Evolutionary conservation across 2,113 vertebrate species (phyloP), one percentile per base, ranked within the genome.

Genomic region (Herpailurus yagouaroundi): DNA sequence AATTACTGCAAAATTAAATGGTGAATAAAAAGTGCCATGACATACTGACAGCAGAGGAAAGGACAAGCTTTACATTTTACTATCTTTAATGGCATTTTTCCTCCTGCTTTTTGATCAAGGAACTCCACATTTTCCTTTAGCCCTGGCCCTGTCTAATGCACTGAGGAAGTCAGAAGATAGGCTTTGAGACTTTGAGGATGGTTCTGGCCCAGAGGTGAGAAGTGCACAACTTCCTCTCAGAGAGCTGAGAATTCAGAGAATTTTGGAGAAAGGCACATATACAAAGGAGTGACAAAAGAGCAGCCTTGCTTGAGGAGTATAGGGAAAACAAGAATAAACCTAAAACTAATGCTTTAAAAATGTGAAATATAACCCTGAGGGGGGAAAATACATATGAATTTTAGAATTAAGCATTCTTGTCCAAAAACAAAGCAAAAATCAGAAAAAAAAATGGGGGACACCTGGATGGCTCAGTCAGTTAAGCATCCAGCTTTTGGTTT

Each of bases 401-500:
- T 91, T 21, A 57, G 15, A 91, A 77, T 68, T 77, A 92, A 80
- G 1, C 4, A 85, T 71, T 66, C 4, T 5, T 76, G 64, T 50
- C 15, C 41, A n/a, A 13, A 73, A 91, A n/a, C n/a, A 91, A 95
- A 96, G 15, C 36, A 95, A 96, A 93, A 91, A 9, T 36, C 21
- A 89, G 64, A 50, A 27, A 66, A 91, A 64, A 50, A 50, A 13
- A 11, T 1, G 57, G 21, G 57, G 57, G 57, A 38, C 8, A 8
- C 57, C 57, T 60, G 57, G 57, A 21, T 60, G 21, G 57, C 57
- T 60, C 21, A 60, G 57, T 23, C 18, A 18, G 57, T 60, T 23
- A 60, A 60, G 57, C 57, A 23, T 23, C 21, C 21, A 23, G 18
- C 57, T 60, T 13, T 60, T 23, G 57, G 57, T 50, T 12, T 50